A percentile compares a stretch with the other conserved stretches of the same genome.
These are phyloP conservation scores for Julus scandinavius DNA, from an alignment of 2,888 invertebrate genomes.

Conservation along the genomic window DNA sequence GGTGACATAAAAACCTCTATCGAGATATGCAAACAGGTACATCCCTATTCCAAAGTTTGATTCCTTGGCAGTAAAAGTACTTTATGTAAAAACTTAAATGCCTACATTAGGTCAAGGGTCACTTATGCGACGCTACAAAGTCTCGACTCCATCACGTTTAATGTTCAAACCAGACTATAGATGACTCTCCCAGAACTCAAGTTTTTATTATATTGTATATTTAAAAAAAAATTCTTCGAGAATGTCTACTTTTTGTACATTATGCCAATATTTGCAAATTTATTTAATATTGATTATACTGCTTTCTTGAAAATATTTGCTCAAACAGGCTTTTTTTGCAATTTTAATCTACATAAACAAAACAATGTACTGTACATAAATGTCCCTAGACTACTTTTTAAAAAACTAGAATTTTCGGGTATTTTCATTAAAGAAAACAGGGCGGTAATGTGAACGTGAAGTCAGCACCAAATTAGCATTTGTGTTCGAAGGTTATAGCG, in stretches of 20 bases:
- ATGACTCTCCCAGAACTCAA: too few relatives aligned
- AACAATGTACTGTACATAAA: too few relatives aligned
- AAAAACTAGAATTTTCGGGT: neutral
- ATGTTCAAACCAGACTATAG: too few relatives aligned
- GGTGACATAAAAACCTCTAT: neutral
- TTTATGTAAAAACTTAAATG: neutral
- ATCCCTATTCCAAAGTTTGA: neutral
- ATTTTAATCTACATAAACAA: too few relatives aligned
- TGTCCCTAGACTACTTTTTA: neutral
- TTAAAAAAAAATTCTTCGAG: too few relatives aligned
- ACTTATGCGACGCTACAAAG: neutral
- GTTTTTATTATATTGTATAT: too few relatives aligned
- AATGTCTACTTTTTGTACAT: too few relatives aligned
- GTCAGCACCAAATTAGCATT: neutral
- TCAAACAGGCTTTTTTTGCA: too few relatives aligned
- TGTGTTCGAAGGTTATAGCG: neutral
- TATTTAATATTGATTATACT: too few relatives aligned
- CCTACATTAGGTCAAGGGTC: neutral
- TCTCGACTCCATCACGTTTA: too few relatives aligned
- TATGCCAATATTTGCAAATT: too few relatives aligned
- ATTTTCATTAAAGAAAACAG: neutral
- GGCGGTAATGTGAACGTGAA: neutral
- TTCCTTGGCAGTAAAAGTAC: neutral
- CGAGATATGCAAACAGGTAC: neutral
- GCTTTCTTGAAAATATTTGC: too few relatives aligned